These are phyloP conservation scores for Cyprinodon variegatus DNA, from an alignment of 2,113 vertebrate species.

Conservation along the genomic window DNA sequence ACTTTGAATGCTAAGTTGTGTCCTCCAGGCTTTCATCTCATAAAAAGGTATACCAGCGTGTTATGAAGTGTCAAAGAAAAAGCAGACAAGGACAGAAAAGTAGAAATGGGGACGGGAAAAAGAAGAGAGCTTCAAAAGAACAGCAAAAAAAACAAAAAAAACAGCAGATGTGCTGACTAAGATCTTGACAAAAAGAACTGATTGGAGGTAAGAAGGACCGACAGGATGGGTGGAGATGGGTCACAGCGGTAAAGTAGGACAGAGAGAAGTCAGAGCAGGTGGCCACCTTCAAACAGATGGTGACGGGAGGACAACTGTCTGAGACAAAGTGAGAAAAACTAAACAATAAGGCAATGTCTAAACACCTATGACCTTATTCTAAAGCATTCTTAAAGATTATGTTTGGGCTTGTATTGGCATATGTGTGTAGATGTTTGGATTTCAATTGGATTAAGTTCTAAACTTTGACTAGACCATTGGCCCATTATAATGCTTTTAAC, in stretches of 20 bases:
- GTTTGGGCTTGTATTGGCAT: background rate
- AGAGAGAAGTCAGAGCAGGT: constrained; percentile 31
- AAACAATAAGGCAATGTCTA: constrained; percentile 1
- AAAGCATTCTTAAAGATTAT: background rate
- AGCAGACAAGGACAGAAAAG: constrained; percentile 8
- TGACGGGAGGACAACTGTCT: background rate
- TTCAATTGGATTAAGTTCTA: too few species aligned
- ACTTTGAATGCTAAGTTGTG: background rate
- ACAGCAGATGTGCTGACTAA: constrained; percentile 56
- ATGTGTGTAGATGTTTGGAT: too few species aligned
- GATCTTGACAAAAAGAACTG: constrained; percentile 19
- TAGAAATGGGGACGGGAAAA: background rate
- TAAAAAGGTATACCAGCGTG: background rate
- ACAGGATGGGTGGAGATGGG: constrained; percentile 32
- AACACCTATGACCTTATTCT: background rate
- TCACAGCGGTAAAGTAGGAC: constrained; percentile 13
- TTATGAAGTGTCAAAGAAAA: background rate
- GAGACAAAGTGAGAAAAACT: background rate
- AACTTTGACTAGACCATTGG: too few species aligned
- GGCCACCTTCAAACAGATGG: constrained; percentile 58
- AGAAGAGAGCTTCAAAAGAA: constrained; percentile 1
- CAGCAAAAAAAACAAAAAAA: constrained; percentile 20
- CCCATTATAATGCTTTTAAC: too few species aligned
- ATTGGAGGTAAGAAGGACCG: constrained; percentile 28
- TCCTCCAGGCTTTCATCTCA: background rate